Percentiles rank a stretch among this genome's conserved stretches.
Conservation (phyloP, 2,113 vertebrate genomes). For the Genyomyrus donnyi region DNA sequence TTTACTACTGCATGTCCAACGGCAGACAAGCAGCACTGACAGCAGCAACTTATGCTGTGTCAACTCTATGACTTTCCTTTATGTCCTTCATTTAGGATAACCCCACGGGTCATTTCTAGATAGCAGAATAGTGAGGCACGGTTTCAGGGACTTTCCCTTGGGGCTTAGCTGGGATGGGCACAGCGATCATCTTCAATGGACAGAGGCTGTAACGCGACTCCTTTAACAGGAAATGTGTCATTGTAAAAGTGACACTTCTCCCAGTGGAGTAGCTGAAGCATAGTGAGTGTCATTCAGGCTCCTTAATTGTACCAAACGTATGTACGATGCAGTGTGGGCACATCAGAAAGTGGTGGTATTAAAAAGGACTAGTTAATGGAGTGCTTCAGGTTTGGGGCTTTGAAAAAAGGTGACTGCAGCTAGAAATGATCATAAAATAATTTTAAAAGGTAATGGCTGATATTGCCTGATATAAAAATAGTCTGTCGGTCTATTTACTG, state of each 20-base stretch:
- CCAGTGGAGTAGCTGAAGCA: neutral
- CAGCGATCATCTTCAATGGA: neutral
- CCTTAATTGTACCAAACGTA: neutral
- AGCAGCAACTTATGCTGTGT: slow-evolving; percentile 1
- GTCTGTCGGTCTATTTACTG: neutral
- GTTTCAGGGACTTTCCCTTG: neutral
- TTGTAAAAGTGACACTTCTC: neutral
- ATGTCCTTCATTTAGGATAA: neutral
- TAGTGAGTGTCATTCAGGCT: neutral
- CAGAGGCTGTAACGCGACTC: neutral
- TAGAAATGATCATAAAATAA: neutral
- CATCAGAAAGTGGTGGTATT: neutral
- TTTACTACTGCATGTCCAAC: neutral
- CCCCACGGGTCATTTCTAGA: slow-evolving; percentile 1
- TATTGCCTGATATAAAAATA: neutral
- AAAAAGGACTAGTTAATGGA: neutral
- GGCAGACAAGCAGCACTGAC: neutral
- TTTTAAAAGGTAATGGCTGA: neutral
- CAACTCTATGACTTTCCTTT: slow-evolving; percentile 4
- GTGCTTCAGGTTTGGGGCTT: neutral
- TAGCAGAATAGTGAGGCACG: neutral
- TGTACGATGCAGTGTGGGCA: neutral
- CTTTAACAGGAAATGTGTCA: neutral
- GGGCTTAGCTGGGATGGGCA: neutral
- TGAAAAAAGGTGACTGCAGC: neutral